These are phyloP conservation scores for Morelia viridis DNA, from an alignment of 2,797 vertebrate genomes.

Conservation along the genomic window DNA sequence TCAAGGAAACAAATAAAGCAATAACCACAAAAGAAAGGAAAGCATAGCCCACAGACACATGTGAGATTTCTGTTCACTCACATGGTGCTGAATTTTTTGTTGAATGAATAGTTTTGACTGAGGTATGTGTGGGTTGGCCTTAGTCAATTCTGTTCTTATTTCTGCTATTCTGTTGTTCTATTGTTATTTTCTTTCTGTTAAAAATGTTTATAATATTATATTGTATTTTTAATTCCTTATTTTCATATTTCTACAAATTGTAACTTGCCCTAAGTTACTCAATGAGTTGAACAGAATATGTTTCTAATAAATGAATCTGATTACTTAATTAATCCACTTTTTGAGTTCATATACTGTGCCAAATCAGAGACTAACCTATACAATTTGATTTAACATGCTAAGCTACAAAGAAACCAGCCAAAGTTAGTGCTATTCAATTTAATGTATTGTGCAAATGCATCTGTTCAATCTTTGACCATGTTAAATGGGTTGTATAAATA, in stretches of 20 bases:
- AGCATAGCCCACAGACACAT: not conserved
- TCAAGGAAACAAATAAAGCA: not conserved
- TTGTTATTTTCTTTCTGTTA: too few species aligned
- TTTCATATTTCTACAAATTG: not conserved
- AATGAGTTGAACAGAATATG: not conserved
- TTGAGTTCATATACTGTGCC: not conserved
- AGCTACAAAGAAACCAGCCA: not conserved
- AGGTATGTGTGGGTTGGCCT: not conserved
- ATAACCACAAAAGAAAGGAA: not conserved
- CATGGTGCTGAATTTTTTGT: not conserved
- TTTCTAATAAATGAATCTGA: not conserved
- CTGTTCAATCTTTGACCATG: not conserved
- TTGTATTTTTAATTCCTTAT: not conserved
- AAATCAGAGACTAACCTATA: not conserved
- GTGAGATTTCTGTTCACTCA: not conserved
- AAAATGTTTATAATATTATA: not conserved
- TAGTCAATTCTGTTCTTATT: not conserved
- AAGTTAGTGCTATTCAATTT: not conserved
- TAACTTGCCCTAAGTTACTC: not conserved
- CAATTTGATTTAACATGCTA: not conserved
- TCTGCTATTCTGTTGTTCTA: not conserved
- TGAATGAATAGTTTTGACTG: not conserved
- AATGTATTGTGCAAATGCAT: not conserved
- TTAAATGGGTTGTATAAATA: not conserved
- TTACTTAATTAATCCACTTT: not conserved